A percentile compares a stretch with the other conserved stretches of the same genome.
These are phyloP conservation scores for Brachyistius frenatus DNA, from an alignment of 2,113 vertebrate species.

Conservation along the genomic window DNA sequence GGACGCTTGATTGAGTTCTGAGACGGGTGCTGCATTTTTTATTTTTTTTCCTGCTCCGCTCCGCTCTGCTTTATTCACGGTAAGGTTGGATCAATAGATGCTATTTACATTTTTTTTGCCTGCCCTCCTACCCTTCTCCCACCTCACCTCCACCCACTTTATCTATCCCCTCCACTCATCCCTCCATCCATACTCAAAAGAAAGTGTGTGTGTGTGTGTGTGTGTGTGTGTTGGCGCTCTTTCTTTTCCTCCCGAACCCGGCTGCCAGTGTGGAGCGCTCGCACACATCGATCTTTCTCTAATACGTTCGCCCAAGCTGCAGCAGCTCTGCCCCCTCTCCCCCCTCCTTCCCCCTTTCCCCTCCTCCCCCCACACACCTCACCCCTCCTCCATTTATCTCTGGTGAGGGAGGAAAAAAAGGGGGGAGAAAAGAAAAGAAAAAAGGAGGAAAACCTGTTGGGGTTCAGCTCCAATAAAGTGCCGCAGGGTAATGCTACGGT, in stretches of 20 bases:
- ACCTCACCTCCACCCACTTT: not conserved
- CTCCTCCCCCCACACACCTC: too few species aligned
- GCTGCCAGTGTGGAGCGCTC: conserved; percentile 33
- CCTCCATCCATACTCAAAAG: not conserved
- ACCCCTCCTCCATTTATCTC: not conserved
- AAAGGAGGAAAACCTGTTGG: conserved; percentile 27
- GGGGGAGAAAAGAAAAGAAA: not conserved
- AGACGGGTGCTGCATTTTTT: not conserved
- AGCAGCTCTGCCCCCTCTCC: conserved; percentile 16
- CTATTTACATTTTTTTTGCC: conserved; percentile 42
- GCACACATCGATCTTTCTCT: conserved; percentile 52
- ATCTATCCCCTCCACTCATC: not conserved
- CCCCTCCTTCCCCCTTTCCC: not conserved
- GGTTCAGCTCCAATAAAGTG: conserved; percentile 34
- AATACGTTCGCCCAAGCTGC: conserved; percentile 49
- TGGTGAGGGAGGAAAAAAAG: not conserved
- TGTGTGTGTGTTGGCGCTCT: not conserved
- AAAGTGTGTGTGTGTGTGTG: not conserved
- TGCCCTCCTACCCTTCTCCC: not conserved
- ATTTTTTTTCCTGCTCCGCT: not conserved
- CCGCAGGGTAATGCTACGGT: conserved; percentile 20
- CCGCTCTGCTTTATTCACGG: conserved; percentile 19
- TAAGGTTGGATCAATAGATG: conserved; percentile 43
- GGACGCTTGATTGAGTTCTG: conserved; percentile 28
- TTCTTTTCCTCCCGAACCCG: conserved; percentile 9